Conservation (phyloP, 2,113 vertebrate species). For the Rhinolophus ferrumequinum region DNA sequence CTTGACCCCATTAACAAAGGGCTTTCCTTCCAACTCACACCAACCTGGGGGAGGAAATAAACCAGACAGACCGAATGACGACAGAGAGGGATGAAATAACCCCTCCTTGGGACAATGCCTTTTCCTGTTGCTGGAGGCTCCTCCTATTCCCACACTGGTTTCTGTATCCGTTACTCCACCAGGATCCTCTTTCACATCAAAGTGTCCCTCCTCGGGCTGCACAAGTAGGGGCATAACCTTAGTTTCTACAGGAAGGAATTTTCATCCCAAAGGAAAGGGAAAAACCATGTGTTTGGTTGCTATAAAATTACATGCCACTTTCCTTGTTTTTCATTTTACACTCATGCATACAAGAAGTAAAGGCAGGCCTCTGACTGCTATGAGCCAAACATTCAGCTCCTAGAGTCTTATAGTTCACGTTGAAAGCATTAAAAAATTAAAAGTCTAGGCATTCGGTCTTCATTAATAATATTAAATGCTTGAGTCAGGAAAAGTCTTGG, state of each 20-base stretch:
- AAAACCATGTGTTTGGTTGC: conserved; percentile 80
- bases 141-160: conserved; percentile 86
- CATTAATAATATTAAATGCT: conserved; percentile 21
- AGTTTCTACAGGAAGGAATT: conserved; percentile 85
- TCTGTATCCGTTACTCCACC: conserved; percentile 84
- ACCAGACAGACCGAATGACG: conserved; percentile 85
- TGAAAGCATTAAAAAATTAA: conserved; percentile 11
- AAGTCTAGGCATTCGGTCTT: not conserved
- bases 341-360: not conserved
- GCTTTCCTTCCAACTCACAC: conserved; percentile 69
- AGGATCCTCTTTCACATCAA: conserved; percentile 87
- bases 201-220: conserved; percentile 82
- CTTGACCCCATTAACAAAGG: conserved; percentile 70
- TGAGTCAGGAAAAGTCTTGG: conserved; percentile 11
- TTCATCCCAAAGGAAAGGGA: conserved; percentile 84
- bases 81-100: conserved; percentile 79
- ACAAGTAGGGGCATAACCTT: conserved; percentile 84
- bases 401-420: not conserved
- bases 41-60: conserved; percentile 84
- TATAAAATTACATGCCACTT: conserved; percentile 78
- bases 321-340: conserved; percentile 64
- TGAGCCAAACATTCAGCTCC: not conserved
- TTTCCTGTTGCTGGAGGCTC: conserved; percentile 87
- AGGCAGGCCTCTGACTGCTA: not conserved
- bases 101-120: conserved; percentile 85